Evolutionary conservation across 2,113 vertebrate genomes (phyloP).

Genomic region (Eurystomus gularis): DNA sequence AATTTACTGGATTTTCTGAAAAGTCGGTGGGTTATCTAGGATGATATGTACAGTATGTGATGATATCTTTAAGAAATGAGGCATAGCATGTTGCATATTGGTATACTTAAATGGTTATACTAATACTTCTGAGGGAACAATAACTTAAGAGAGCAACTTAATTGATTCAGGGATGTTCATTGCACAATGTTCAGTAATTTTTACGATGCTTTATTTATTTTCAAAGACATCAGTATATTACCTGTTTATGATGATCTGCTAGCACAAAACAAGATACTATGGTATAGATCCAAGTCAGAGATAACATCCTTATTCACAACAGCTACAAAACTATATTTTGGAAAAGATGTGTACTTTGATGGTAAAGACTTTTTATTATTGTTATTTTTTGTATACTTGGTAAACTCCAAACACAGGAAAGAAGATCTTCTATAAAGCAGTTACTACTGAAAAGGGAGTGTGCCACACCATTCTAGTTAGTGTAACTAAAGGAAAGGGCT

Average conservation of each 20-base stretch:
- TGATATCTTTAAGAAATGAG: neutral
- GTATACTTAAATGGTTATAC: neutral
- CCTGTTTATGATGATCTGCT: neutral
- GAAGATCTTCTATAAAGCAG: neutral
- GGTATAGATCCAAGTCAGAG: neutral
- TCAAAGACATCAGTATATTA: neutral
- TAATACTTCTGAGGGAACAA: neutral
- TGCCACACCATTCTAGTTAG: neutral
- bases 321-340: neutral
- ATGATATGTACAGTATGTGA: neutral
- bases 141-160: neutral
- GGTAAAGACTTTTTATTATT: neutral
- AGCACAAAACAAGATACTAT: neutral
- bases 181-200: neutral
- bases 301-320: neutral
- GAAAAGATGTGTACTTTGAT: neutral
- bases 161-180: neutral
- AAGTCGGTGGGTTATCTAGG: neutral
- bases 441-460: neutral
- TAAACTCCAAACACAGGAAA: neutral
- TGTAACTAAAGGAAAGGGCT: conserved; percentile 8
- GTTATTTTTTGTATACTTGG: neutral
- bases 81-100: neutral
- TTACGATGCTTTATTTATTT: neutral
- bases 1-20: neutral